Evolutionary conservation across 2,888 invertebrate species (phyloP).

Genomic region (Phaonia tiefii): DNA sequence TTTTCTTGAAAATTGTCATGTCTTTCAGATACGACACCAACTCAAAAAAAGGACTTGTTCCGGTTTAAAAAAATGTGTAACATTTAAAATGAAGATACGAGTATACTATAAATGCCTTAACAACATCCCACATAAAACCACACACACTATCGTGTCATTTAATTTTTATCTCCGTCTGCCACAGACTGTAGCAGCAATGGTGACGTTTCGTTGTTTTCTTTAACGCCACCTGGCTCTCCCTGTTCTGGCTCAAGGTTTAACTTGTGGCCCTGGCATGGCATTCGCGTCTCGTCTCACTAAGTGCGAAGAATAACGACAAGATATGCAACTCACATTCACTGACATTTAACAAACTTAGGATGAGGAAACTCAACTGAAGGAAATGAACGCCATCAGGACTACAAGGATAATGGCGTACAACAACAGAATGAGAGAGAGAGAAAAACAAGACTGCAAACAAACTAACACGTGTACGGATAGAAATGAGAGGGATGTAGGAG

Average conservation of each 20-base stretch:
- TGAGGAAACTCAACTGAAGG: neutral
- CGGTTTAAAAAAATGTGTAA: conserved; percentile 24
- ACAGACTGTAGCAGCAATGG: conserved; percentile 7
- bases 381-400: conserved; percentile 45
- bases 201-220: conserved; percentile 27
- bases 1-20: conserved; percentile 45
- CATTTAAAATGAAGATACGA: conserved; percentile 40
- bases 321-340: conserved; percentile 64
- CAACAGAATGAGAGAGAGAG: conserved; percentile 7
- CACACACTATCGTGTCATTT: conserved; percentile 40
- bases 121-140: conserved; percentile 36
- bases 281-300: conserved; percentile 32
- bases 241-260: neutral
- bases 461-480: conserved; percentile 4
- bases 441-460: neutral
- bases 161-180: conserved; percentile 45
- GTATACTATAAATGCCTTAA: conserved; percentile 39
- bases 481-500: neutral
- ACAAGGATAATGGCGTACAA: neutral
- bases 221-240: neutral
- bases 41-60: too few species aligned
- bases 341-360: conserved; percentile 60
- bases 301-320: conserved; percentile 33
- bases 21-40: too few species aligned
- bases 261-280: neutral